Evolutionary conservation across 2,797 vertebrate genomes (phyloP).

Genomic region (Sebastes matsubarae): DNA sequence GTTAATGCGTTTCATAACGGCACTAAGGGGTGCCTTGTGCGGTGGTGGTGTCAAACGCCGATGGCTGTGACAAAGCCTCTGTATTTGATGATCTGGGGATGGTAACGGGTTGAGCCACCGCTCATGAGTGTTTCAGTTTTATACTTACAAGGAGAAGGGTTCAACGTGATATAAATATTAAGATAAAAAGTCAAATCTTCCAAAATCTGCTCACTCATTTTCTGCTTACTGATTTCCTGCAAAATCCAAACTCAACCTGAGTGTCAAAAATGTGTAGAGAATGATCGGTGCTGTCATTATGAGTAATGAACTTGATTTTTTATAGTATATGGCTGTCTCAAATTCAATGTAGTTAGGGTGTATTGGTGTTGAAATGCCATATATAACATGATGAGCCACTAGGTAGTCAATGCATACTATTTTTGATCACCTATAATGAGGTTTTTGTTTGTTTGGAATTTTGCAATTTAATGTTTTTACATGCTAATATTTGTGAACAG

Average conservation of each 20-base stretch:
- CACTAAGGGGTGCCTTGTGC: too few species aligned
- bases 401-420: background rate
- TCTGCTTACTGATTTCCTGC: background rate
- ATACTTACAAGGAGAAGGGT: background rate
- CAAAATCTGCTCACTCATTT: background rate
- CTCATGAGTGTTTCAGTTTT: too few species aligned
- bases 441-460: background rate
- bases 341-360: background rate
- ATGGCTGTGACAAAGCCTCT: too few species aligned
- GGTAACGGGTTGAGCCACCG: too few species aligned
- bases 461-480: background rate
- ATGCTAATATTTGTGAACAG: slow-evolving; percentile 58
- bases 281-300: background rate
- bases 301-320: background rate
- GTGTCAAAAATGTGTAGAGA: background rate
- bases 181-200: background rate
- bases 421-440: background rate
- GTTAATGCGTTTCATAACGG: too few species aligned
- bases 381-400: background rate
- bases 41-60: too few species aligned
- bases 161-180: background rate
- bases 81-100: too few species aligned
- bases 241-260: background rate
- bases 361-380: background rate
- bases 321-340: background rate